Evolutionary conservation across 2,113 vertebrate genomes (phyloP), one percentile per base, ranked within the genome.

Genomic region (Todiramphus chloris): DNA sequence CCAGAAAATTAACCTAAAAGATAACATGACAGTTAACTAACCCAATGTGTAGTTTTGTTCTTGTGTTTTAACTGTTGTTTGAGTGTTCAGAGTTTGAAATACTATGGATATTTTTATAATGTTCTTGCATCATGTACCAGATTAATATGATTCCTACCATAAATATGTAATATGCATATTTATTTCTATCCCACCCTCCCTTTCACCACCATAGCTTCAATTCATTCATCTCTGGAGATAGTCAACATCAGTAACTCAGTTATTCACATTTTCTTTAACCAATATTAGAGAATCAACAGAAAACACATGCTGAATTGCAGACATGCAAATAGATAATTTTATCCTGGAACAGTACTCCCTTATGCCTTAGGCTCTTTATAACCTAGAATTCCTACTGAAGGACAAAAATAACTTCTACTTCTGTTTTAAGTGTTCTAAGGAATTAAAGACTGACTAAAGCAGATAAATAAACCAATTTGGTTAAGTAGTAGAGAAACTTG

Each of bases 221-320:
- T 68, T n/a, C 46, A 44, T 79, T 43, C 17, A 13, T 87, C 59
- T 92, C 87, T 64, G n/a, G 31, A 90, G 59, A 90, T 2, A 33
- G 41, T 83, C 67, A 93, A 23, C 51, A 55, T 51, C 5, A 51
- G n/a, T 69, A 82, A 55, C 69, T 72, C 89, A 77, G 55, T 66
- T 63, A 63, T 53, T 83, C 50, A 76, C 21, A 63, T 79, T 97
- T 96, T 88, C 44, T 96, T 59, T 83, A 94, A 63, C 15, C 9
- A 33, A 20, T 62, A 93, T 86, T 64, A 96, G 58, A 96, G 72
- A 89, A 88, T 83, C 43, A 88, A 76, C 21, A 17, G 41, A 70
- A 81, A 93, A 72, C 51, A 79, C 30, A 89, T 12, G 24, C 13
- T 73, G 39, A 91, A 97, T 16, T 92, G 63, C 6, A 95, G 62